These are phyloP conservation scores for Mimumesa dahlbomi DNA, from an alignment of 2,888 invertebrate genomes.

Conservation along the genomic window DNA sequence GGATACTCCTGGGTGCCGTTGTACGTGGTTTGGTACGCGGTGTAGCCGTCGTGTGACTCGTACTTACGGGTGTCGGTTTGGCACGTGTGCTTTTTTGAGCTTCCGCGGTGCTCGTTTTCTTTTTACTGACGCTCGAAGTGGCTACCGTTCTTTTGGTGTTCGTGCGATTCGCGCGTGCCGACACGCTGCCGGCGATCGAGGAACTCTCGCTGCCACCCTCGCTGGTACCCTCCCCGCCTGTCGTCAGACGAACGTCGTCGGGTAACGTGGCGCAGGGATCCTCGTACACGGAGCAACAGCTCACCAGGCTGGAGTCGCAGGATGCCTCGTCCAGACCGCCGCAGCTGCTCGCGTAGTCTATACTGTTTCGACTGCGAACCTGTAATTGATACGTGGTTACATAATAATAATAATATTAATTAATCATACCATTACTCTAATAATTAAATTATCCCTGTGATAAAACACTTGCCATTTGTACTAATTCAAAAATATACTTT, in stretches of 20 bases:
- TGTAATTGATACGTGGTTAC: too few species aligned
- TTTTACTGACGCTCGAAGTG: conserved; percentile 79
- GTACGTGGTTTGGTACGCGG: conserved; percentile 82
- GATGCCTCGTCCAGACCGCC: conserved; percentile 85
- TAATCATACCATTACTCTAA: too few species aligned
- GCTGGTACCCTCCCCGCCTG: conserved; percentile 82
- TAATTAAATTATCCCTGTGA: too few species aligned
- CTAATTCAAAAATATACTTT: too few species aligned
- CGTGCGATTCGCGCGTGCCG: conserved; percentile 63
- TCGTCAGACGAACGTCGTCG: conserved; percentile 71
- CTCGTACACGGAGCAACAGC: conserved; percentile 88
- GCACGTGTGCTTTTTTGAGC: conserved; percentile 75
- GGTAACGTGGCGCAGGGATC: conserved; percentile 82
- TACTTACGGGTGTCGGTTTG: conserved; percentile 47
- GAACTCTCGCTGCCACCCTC: conserved; percentile 91
- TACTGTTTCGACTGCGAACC: conserved; percentile 83
- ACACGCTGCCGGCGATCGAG: conserved; percentile 83
- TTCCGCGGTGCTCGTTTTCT: conserved; percentile 83
- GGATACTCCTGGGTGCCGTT: conserved; percentile 74
- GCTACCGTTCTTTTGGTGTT: conserved; percentile 54
- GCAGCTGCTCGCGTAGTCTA: conserved; percentile 86
- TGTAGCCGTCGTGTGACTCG: conserved; percentile 71
- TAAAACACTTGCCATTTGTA: too few species aligned
- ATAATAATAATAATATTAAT: too few species aligned
- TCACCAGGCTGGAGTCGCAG: conserved; percentile 89